Base-by-base conservation (phyloP, 2,797 vertebrate genomes). In the Sylvia borin region DNA sequence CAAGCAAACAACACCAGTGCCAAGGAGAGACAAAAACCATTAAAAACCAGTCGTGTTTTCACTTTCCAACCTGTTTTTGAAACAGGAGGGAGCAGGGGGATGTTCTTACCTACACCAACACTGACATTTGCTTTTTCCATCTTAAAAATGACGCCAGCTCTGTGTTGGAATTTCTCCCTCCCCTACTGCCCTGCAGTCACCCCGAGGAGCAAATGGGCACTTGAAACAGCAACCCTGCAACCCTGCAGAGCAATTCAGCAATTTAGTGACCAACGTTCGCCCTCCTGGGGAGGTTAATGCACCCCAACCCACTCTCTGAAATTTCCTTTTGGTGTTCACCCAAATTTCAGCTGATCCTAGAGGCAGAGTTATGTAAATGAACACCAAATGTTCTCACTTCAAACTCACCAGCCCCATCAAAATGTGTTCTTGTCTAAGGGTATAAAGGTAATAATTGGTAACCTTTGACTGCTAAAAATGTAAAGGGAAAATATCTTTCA, bases 401-500 rank as follows among this genome's bases (percentile, higher is more conserved):
- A 86, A 79, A 90, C 18, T 42, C 2, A 11, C 18, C 80, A 74
- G 80, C 55, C 90, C 58, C 77, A 89, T 67, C 85, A 85, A 77
- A 88, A 84, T 58, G 53, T 67, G 55, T 60, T 94, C 74, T 27
- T 13, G 20, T 90, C 61, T 51, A 17, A 92, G 57, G 67, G 38
- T 81, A 85, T 61, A 65, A 87, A 95, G 92, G 93, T 96, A 96
- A 90, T 47, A 75, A 95, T 92, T 97, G 95, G 93, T 96, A 97
- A 97, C 97, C 97, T 98, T 94, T 95, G 95, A 70, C 74, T 65
- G 86, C 95, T 97, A 96, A 94, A 97, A 96, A 97, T 95, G 95
- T 95, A 96, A 93, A 97, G 95, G 95, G 91, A 96, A 96, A 95
- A 97, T 95, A 96, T 96, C 55, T 98, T 97, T 97, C 97, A 96